Base-by-base conservation (phyloP, 1,140 invertebrate genomes). In the Drosophila mojavensis region DNA sequence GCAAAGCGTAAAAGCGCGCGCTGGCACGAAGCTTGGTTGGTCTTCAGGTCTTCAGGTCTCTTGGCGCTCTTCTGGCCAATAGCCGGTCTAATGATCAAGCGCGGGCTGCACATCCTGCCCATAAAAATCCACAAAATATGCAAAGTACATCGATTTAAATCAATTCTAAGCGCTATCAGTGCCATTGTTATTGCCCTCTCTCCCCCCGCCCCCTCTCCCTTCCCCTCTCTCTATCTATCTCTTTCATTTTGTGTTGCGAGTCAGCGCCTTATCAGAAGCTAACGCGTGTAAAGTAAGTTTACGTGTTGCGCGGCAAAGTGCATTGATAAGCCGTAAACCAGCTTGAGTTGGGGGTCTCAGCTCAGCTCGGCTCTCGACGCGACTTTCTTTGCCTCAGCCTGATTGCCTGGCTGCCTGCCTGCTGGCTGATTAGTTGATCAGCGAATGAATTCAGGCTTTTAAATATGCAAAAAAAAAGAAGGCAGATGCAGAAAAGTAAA, bases 241-340 rank as follows among this genome's bases (percentile, higher is more conserved):
- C 33, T 33, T 33, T 15, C 43, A 5, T 30, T 4, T 3, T 30
- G 28, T 15, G 43, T 17, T 47, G 2, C 43, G 43, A 28, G 10
- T 56, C 15, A 56, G 47, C 63, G 58, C 61, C 61, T 86, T 82
- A 86, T 88, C 82, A 61, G 36, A 36, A 60, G 74, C 74, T 82
- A 51, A 81, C 83, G 83, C 82, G 76, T 89, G 86, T 88, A 88
- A 83, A 88, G 83, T 88, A 88, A 89, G 83, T 88, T 88, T 88
- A 83, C 83, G 83, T 88, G 83, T 88, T 89, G 76, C 68, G 64
- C 73, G 80, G 83, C 80, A 88, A 88, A 88, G 83, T 88, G 83
- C 83, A 88, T 80, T 88, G 83, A 88, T 88, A 88, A 88, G 83
- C 45, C 50, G 20, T 17, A 39, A 39, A 39, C 48, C 15, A 53